Evolutionary conservation across 2,113 vertebrate species (phyloP), one percentile per base, ranked within the genome.

Genomic region (Alligator mississippiensis): DNA sequence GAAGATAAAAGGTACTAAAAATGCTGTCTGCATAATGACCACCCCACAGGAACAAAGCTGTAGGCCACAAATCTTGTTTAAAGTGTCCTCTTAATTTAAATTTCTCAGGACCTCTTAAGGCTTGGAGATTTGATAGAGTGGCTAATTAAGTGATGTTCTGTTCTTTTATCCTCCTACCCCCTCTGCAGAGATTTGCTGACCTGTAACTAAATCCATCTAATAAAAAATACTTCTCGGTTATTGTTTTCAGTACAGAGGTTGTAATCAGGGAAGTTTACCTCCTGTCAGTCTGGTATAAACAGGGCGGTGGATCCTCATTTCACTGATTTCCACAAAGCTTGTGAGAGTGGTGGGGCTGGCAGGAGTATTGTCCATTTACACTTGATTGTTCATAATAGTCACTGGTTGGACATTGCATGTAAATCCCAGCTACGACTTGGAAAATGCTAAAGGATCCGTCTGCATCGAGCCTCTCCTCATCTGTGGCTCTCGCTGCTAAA

Each of bases 111-210:
- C 21, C 61, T 88, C 93, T 85, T 47, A 47, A 47, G 66, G 16
- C 27, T 82, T 87, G 72, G 10, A 27, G 16, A 85, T 96, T 87
- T 38, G 28, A 72, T 66, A 58, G 58, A 94, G 11, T 54, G 93
- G 64, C 11, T 11, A 47, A 25, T n/a, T 6, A 28, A 79, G 15
- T 60, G 21, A n/a, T 78, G 28, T 57, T 59, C 76, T 15, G 11
- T 74, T 85, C 6, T 87, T 97, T 93, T 19, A 34, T 93, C 93
- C 87, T 77, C 81, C 88, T 83, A 81, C 93, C 19, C 38, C 60
- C 79, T 25, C 79, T 88, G 30, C 84, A 87, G 82, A 28, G 28
- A 68, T 68, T 92, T 81, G 79, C 86, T 93, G 63, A 77, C 90
- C 70, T 90, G 18, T 90, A 90, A 90, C 82, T 94, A 87, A 88